phyloP scores from a whole-genome alignment of 2,888 invertebrate species.

The Labia minor region DNA sequence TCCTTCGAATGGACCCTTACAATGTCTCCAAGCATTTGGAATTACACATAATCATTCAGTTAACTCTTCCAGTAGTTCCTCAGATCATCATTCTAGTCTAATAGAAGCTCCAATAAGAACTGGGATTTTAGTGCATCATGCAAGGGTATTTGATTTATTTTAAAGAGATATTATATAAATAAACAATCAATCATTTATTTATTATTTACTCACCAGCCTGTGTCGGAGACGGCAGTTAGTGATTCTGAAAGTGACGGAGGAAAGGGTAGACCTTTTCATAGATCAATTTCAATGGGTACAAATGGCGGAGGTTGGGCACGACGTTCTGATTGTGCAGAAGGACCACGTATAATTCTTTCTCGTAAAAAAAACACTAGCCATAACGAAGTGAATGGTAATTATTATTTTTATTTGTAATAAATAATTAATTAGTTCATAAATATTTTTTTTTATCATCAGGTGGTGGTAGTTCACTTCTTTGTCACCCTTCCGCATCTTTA shows the following conservation, averaged over 20 bases:
- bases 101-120: conserved; percentile 28
- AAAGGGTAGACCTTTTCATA: conserved; percentile 56
- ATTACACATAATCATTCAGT: conserved; percentile 30
- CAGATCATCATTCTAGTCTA: not conserved
- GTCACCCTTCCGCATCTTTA: conserved; percentile 80
- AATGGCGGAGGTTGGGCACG: conserved; percentile 49
- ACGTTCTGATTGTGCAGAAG: conserved; percentile 36
- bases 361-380: conserved; percentile 59
- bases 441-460: conserved; percentile 38
- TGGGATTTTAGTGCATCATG: conserved; percentile 19
- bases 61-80: not conserved
- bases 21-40: conserved; percentile 47
- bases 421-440: not conserved
- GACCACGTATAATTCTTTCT: conserved; percentile 47
- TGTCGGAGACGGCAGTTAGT: conserved; percentile 44
- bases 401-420: conserved; percentile 15
- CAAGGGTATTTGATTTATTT: not conserved
- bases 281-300: conserved; percentile 79
- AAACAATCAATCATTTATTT: not conserved
- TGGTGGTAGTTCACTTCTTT: conserved; percentile 67
- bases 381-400: conserved; percentile 45
- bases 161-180: no score
- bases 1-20: conserved; percentile 47
- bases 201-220: conserved; percentile 34
- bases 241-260: conserved; percentile 43